Percentiles rank a stretch among this genome's conserved stretches.
Conservation (phyloP, 2,888 invertebrate genomes). For the Drosophila demipolita region DNA sequence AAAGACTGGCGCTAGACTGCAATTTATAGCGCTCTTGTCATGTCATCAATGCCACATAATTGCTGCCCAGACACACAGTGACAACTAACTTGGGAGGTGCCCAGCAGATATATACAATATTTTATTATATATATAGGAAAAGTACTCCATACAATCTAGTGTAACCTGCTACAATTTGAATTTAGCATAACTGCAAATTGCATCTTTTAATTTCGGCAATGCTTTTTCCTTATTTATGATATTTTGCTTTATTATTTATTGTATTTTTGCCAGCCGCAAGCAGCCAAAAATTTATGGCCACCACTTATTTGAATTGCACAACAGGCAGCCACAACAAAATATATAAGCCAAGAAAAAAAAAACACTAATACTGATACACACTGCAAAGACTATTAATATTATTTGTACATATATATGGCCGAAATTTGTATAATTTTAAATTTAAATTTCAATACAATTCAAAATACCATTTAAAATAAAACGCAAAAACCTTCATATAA, state of each 20-base stretch:
- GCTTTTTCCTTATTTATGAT: conserved; percentile 62
- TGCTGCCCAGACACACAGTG: conserved; percentile 8
- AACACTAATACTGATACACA: background rate
- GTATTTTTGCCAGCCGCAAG: conserved; percentile 44
- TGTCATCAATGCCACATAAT: conserved; percentile 29
- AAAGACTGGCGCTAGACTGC: conserved; percentile 3
- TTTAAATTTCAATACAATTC: background rate
- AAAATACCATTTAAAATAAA: background rate
- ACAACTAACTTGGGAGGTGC: background rate
- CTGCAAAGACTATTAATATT: background rate
- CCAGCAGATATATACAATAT: background rate
- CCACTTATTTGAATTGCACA: conserved; percentile 24
- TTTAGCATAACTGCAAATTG: conserved; percentile 4
- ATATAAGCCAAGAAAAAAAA: background rate
- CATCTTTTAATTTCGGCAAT: conserved; percentile 32
- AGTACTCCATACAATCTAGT: no score
- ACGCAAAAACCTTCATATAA: background rate
- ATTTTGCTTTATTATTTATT: conserved; percentile 65
- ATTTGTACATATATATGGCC: background rate
- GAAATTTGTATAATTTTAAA: background rate
- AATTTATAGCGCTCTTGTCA: conserved; percentile 24
- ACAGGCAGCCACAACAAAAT: conserved; percentile 3
- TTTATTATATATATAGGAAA: background rate
- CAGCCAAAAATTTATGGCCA: conserved; percentile 46
- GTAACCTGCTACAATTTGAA: background rate